Evolutionary conservation across 2,888 invertebrate species (phyloP).

Genomic region (Priocnemis perturbator): DNA sequence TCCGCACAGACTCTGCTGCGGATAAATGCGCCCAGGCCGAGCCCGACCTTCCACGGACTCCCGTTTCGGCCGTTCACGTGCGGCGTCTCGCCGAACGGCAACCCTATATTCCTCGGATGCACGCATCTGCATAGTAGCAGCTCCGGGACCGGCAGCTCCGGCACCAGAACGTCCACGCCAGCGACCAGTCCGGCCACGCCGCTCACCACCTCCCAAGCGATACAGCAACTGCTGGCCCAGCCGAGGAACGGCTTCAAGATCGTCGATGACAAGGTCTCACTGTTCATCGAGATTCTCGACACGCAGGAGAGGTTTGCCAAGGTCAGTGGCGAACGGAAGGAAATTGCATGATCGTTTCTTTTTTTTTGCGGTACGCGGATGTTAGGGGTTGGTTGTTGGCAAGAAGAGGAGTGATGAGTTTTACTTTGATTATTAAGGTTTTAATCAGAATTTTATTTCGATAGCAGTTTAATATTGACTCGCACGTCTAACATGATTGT

Average conservation of each 20-base stretch:
- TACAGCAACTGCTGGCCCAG: conserved; percentile 82
- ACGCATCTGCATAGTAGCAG: conserved; percentile 75
- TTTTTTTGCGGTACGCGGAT: too few species aligned
- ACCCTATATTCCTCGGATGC: conserved; percentile 75
- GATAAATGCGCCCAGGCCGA: conserved; percentile 77
- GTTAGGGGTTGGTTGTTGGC: too few species aligned
- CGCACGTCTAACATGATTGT: too few species aligned
- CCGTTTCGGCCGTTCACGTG: conserved; percentile 75
- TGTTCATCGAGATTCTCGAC: conserved; percentile 89
- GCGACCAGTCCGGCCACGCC: conserved; percentile 69
- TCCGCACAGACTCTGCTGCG: conserved; percentile 76
- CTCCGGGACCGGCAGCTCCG: conserved; percentile 54
- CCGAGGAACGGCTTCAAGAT: conserved; percentile 86
- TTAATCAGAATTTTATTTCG: too few species aligned
- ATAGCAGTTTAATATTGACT: too few species aligned
- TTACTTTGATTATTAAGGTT: too few species aligned
- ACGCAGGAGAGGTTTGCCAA: conserved; percentile 89
- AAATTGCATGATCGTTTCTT: neutral
- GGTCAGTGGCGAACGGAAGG: conserved; percentile 76
- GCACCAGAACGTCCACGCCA: conserved; percentile 65
- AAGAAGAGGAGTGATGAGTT: too few species aligned
- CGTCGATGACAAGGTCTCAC: conserved; percentile 85
- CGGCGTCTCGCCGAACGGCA: conserved; percentile 74
- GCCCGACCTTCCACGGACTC: conserved; percentile 81
- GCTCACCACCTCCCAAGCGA: conserved; percentile 81